Conservation (phyloP, 2,113 vertebrate genomes). For the Notothenia coriiceps region DNA sequence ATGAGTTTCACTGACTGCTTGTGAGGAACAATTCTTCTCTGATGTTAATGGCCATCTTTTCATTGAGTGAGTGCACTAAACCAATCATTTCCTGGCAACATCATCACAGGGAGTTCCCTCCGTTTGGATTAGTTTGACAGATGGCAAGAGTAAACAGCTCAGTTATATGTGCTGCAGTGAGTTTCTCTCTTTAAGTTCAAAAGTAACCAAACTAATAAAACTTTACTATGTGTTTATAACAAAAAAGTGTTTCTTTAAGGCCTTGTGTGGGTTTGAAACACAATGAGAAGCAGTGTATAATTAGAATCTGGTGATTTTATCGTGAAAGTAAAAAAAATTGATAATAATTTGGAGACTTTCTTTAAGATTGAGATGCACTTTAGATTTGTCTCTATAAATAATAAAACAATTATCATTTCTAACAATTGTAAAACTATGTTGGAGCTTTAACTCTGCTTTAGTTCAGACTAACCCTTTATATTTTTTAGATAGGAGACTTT, state of each 20-base stretch:
- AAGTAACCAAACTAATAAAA: neutral
- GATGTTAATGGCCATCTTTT: neutral
- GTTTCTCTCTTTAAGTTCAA: neutral
- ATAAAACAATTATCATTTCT: constrained; percentile 2
- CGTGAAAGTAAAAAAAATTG: too few species aligned
- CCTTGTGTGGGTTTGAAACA: neutral
- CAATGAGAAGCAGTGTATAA: too few species aligned
- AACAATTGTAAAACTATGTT: neutral
- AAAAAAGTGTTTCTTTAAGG: neutral
- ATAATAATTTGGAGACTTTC: neutral
- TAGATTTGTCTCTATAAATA: neutral
- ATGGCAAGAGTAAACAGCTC: constrained; percentile 37
- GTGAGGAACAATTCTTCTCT: neutral
- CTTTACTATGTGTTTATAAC: neutral
- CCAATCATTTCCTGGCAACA: constrained; percentile 10
- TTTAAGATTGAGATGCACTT: neutral
- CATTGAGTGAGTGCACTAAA: neutral
- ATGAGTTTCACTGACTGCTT: constrained; percentile 1
- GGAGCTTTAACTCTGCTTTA: neutral
- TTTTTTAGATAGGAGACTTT: constrained; percentile 17
- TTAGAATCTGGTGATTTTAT: too few species aligned
- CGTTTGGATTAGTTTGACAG: constrained; percentile 22
- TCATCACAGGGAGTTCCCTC: constrained; percentile 37
- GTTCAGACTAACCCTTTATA: constrained; percentile 5
- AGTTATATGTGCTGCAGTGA: constrained; percentile 4